Evolutionary conservation across 1,140 invertebrate genomes (phyloP).

Genomic region (Drosophila varians): DNA sequence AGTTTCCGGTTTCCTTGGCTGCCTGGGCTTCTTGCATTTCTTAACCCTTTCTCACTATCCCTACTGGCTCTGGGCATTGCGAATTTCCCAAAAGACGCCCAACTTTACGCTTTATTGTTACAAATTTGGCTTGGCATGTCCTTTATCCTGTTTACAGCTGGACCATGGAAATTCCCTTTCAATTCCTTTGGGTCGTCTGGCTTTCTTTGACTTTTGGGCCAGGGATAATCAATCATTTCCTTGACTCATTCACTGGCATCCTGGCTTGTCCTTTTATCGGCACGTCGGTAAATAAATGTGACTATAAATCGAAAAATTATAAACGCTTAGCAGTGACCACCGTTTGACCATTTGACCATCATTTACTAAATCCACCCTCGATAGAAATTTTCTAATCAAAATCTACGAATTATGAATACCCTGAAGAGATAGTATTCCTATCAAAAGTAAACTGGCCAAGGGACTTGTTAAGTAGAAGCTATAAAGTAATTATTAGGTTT

Average conservation of each 20-base stretch:
- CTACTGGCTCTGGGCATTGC: slow-evolving; percentile 54
- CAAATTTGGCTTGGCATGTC: slow-evolving; percentile 64
- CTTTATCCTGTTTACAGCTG: slow-evolving; percentile 61
- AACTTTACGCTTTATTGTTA: slow-evolving; percentile 75
- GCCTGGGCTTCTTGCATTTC: neutral
- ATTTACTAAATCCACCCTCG: slow-evolving; percentile 34
- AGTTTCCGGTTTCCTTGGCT: slow-evolving; percentile 34
- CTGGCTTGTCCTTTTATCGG: slow-evolving; percentile 44
- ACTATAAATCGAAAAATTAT: slow-evolving; percentile 82
- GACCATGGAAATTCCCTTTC: slow-evolving; percentile 17
- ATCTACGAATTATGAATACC: slow-evolving; percentile 11
- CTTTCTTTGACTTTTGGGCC: slow-evolving; percentile 63
- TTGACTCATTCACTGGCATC: slow-evolving; percentile 55
- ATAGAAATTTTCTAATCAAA: neutral
- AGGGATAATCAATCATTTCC: slow-evolving; percentile 70
- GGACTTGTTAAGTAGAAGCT: neutral
- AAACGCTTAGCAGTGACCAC: slow-evolving; percentile 72
- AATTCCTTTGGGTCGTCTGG: slow-evolving; percentile 67
- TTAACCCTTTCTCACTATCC: slow-evolving; percentile 7
- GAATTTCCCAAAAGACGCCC: slow-evolving; percentile 71
- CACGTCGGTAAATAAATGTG: slow-evolving; percentile 65
- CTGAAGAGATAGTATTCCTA: neutral
- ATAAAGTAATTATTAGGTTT: no score
- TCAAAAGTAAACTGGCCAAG: neutral
- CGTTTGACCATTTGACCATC: slow-evolving; percentile 52